Percentiles rank a stretch among this genome's conserved stretches.
Evolutionary conservation across 2,888 invertebrate genomes (phyloP).

Genomic region (Polylopha cassiicola): DNA sequence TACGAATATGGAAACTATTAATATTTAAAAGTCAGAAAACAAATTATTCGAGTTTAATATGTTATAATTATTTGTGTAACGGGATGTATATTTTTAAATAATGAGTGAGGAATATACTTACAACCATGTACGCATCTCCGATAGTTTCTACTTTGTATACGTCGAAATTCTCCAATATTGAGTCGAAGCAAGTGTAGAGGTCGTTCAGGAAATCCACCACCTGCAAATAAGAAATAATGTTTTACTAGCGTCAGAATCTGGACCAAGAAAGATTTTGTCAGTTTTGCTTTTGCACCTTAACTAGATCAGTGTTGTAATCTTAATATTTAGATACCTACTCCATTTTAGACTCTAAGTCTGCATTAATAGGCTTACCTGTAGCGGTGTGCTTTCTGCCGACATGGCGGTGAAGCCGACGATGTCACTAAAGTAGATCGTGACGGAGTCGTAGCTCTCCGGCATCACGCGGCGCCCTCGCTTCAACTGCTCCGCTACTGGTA

Average conservation of each 20-base stretch:
- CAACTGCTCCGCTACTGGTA: conserved; percentile 93
- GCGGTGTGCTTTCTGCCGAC: conserved; percentile 93
- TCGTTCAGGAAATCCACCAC: conserved; percentile 96
- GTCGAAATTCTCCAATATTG: conserved; percentile 93
- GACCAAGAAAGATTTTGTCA: too few relatives aligned
- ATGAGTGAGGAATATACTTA: conserved; percentile 66
- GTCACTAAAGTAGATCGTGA: conserved; percentile 96
- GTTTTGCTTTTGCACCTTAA: too few relatives aligned
- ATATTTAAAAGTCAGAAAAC: too few relatives aligned
- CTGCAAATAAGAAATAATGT: conserved; percentile 59
- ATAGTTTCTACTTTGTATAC: conserved; percentile 97
- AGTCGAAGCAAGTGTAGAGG: conserved; percentile 95
- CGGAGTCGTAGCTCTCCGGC: conserved; percentile 93
- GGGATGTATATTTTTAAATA: too few relatives aligned
- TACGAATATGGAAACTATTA: too few relatives aligned
- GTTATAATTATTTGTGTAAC: too few relatives aligned
- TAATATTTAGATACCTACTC: too few relatives aligned
- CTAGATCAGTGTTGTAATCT: too few relatives aligned
- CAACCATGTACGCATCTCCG: conserved; percentile 95
- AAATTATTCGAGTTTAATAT: too few relatives aligned
- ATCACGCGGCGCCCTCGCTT: conserved; percentile 93
- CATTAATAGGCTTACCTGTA: conserved; percentile 80
- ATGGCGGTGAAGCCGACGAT: conserved; percentile 95
- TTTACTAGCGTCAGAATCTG: too few relatives aligned
- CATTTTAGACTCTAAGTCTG: too few relatives aligned